Evolutionary conservation across 2,113 vertebrate species (phyloP).

Genomic region (Platycercus adscitus): DNA sequence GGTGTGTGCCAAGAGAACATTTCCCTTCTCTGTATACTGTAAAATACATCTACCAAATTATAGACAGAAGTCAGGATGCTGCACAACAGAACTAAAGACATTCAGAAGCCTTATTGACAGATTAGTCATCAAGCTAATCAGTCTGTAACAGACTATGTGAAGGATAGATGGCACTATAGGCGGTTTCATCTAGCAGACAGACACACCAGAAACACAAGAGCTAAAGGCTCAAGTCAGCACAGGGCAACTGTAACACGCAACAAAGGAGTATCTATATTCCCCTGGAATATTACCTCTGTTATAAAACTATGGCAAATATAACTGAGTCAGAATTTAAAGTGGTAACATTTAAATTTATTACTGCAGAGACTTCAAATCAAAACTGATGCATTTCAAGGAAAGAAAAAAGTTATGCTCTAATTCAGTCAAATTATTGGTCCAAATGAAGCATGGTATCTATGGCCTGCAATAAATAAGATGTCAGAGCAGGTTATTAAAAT

Average conservation of each 20-base stretch:
- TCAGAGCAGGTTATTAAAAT: slow-evolving; percentile 40
- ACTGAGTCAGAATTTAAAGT: neutral
- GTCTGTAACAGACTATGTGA: neutral
- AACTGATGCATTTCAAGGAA: neutral
- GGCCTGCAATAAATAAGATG: neutral
- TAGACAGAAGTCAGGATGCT: neutral
- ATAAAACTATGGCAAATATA: neutral
- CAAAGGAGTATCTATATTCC: neutral
- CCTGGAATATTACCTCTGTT: neutral
- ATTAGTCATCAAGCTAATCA: neutral
- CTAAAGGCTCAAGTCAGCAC: neutral
- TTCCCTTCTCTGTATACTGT: neutral
- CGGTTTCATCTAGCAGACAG: neutral
- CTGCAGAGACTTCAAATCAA: neutral
- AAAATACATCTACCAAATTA: neutral
- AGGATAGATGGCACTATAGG: neutral
- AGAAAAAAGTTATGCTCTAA: neutral
- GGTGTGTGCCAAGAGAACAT: neutral
- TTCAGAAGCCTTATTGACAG: neutral
- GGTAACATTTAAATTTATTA: neutral
- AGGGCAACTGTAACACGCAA: neutral
- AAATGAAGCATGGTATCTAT: neutral
- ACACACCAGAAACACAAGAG: neutral
- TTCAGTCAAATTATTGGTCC: neutral
- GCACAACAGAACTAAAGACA: neutral